A percentile compares a stretch with the other conserved stretches of the same genome.
These are phyloP conservation scores for Pectinophora gossypiella DNA, from an alignment of 1,140 invertebrate genomes.

Conservation along the genomic window DNA sequence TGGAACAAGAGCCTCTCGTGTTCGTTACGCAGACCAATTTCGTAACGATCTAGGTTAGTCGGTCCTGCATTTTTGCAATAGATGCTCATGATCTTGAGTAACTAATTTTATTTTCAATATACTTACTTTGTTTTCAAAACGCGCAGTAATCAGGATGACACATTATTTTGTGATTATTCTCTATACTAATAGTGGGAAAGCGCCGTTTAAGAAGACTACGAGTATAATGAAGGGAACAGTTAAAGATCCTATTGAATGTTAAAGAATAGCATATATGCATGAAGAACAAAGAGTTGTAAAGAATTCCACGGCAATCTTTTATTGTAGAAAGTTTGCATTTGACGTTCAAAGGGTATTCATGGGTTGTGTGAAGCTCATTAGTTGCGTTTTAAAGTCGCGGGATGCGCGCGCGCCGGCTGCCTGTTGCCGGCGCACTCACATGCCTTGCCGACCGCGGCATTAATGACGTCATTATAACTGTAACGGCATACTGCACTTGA, in stretches of 20 bases:
- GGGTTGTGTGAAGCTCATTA: conserved; percentile 10
- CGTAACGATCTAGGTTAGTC: conserved; percentile 20
- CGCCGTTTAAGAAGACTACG: too few relatives aligned
- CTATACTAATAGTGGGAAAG: too few relatives aligned
- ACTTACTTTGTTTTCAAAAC: too few relatives aligned
- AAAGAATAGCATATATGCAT: neutral
- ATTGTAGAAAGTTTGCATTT: conserved; percentile 3
- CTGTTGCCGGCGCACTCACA: neutral
- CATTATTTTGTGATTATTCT: too few relatives aligned
- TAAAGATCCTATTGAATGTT: neutral
- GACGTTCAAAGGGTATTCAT: conserved; percentile 3
- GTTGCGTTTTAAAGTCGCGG: neutral
- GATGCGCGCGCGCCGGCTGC: neutral
- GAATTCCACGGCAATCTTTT: conserved; percentile 1
- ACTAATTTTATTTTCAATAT: too few relatives aligned
- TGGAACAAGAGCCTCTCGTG: neutral
- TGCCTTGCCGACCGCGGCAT: conserved; percentile 3
- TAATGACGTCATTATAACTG: conserved; percentile 15
- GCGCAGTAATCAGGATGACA: too few relatives aligned
- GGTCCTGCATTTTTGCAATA: conserved; percentile 11
- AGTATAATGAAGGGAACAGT: neutral
- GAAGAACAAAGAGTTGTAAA: conserved; percentile 1
- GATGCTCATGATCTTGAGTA: conserved; percentile 5
- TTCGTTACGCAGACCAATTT: conserved; percentile 5
- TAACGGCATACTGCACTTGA: too few relatives aligned